Evolutionary conservation across 2,888 invertebrate genomes (phyloP).

Genomic region (Heliconius ethilla): DNA sequence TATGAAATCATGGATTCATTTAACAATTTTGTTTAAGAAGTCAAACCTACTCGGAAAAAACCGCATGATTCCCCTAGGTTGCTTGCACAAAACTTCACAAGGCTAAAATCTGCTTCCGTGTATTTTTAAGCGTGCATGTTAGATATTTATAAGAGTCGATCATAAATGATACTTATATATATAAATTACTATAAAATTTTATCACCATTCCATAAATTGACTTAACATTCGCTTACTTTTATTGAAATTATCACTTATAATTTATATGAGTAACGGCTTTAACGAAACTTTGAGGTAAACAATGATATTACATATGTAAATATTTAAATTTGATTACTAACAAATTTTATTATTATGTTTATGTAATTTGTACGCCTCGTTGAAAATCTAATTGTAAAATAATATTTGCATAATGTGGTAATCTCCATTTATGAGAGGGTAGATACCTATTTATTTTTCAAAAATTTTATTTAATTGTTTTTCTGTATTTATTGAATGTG

Average conservation of each 20-base stretch:
- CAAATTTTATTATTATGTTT: not conserved
- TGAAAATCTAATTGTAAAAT: not conserved
- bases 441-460: no score
- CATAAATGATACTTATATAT: no score
- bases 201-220: not conserved
- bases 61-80: no score
- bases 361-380: not conserved
- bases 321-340: slow-evolving; percentile 10
- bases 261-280: not conserved
- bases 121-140: not conserved
- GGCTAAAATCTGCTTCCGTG: not conserved
- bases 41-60: no score
- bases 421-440: not conserved
- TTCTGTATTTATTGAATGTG: not conserved
- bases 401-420: not conserved
- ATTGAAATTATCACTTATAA: not conserved
- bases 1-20: not conserved
- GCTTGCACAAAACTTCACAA: no score
- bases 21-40: not conserved
- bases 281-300: not conserved
- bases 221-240: not conserved
- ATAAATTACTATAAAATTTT: no score
- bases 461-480: no score
- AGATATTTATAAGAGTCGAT: no score
- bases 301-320: not conserved